Conservation (phyloP, 2,113 vertebrate genomes). For the Alectura lathami region DNA sequence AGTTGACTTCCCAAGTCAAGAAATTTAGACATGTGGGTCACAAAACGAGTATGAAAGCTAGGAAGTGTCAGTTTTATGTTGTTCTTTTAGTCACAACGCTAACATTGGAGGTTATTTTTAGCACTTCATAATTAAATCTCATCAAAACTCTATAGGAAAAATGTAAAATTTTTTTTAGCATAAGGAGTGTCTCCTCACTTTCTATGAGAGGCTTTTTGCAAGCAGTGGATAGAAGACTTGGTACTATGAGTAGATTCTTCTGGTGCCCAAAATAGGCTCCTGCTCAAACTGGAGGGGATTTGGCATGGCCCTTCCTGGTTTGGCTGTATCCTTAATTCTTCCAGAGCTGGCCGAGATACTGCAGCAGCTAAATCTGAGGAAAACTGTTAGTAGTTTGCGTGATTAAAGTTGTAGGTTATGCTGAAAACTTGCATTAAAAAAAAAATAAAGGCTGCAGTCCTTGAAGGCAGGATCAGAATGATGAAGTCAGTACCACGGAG, state of each 20-base stretch:
- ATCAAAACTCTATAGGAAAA: neutral
- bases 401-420: neutral
- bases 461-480: neutral
- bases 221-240: neutral
- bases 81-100: neutral
- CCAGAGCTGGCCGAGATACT: neutral
- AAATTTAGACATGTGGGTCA: neutral
- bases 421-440: neutral
- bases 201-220: neutral
- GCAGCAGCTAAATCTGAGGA: neutral
- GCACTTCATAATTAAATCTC: neutral
- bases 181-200: neutral
- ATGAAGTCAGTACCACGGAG: neutral
- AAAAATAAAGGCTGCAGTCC: neutral
- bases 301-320: neutral
- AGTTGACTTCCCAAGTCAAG: neutral
- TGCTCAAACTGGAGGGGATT: neutral
- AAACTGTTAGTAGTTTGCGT: neutral
- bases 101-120: neutral
- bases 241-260: neutral
- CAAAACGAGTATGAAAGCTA: neutral
- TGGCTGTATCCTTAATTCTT: neutral
- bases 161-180: neutral
- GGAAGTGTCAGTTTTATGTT: neutral
- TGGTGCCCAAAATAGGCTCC: neutral